Evolutionary conservation across 2,888 invertebrate genomes (phyloP), one percentile per base, ranked within the genome.

Genomic region (Rugalucina vietnamica): DNA sequence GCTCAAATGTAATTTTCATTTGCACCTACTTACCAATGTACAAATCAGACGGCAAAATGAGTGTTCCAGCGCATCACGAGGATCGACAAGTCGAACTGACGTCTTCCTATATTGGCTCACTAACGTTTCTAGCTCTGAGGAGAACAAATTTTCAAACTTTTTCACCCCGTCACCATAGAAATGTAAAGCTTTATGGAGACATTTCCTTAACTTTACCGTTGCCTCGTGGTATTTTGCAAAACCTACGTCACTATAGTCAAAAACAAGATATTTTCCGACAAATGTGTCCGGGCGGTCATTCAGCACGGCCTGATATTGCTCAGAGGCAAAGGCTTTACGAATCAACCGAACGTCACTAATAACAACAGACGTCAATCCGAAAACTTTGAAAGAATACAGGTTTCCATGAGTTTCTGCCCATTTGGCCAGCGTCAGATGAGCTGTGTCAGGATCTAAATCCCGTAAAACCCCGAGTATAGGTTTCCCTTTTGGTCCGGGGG

Each of bases 241-340:
- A 8, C 72, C 79, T 1, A 79, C 72, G 29, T 79, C 72, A 8
- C 71, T 71, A 29, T 72, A 79, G 34, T 79, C 60, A 32, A 57
- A 79, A n/a, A 43, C 79, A 21, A 79, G 29, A 60, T 79, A 54
- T 57, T 79, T 79, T 39, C 79, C 79, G 24, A 79, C 57, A 54
- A 79, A 79, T 18, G 79, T 72, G 14, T 79, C 79, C 2, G 79
- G 79, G 12, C 79, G 79, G 29, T 79, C 79, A 29, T 79, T 79
- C 37, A 79, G 37, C 0, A 72, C 24, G 14, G 29, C 32, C 1
- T 39, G 12, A 43, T 29, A 79, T 36, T 72, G 27, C 24, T 57
- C 39, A 3, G 71, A 71, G 10, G 60, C 32, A n/a, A 37, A 79
- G 0, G 79, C 79, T 34, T 79, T 39, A 54, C 72, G 71, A 12